Evolutionary conservation across 2,113 vertebrate genomes (phyloP).

Genomic region (Strix uralensis): DNA sequence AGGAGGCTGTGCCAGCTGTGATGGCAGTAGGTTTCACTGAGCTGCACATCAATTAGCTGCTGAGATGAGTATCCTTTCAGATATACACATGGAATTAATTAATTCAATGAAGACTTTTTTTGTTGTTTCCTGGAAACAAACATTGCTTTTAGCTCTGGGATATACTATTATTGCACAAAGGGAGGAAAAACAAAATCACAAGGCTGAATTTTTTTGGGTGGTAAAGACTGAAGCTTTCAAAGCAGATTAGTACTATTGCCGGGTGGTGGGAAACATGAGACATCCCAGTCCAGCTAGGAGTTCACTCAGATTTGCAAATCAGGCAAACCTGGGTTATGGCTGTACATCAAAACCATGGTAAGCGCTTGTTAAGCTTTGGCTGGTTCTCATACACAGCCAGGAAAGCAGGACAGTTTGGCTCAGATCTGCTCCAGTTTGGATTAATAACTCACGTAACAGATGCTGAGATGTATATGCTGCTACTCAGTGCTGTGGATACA

Average conservation of each 20-base stretch:
- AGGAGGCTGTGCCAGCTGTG: background rate
- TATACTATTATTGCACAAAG: constrained; percentile 42
- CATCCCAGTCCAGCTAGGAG: background rate
- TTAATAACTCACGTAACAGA: background rate
- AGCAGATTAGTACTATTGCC: background rate
- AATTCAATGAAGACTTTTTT: constrained; percentile 49
- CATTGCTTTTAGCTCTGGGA: constrained; percentile 33
- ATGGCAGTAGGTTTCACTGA: background rate
- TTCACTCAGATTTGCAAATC: background rate
- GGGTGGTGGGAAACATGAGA: constrained; percentile 21
- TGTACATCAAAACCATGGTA: background rate
- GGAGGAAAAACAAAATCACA: constrained; percentile 27
- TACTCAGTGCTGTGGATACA: background rate
- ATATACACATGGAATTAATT: constrained; percentile 63
- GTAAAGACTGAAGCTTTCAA: constrained; percentile 35
- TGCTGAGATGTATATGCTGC: background rate
- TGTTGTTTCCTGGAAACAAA: constrained; percentile 60
- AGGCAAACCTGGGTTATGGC: background rate
- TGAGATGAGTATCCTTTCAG: constrained; percentile 50
- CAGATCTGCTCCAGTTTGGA: background rate
- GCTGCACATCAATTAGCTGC: constrained; percentile 52
- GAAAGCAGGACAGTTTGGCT: background rate
- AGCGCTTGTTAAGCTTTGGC: background rate
- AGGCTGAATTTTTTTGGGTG: constrained; percentile 10
- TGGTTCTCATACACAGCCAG: background rate